These are phyloP conservation scores for Cataglyphis cursor DNA, from an alignment of 2,888 invertebrate genomes.

Conservation along the genomic window DNA sequence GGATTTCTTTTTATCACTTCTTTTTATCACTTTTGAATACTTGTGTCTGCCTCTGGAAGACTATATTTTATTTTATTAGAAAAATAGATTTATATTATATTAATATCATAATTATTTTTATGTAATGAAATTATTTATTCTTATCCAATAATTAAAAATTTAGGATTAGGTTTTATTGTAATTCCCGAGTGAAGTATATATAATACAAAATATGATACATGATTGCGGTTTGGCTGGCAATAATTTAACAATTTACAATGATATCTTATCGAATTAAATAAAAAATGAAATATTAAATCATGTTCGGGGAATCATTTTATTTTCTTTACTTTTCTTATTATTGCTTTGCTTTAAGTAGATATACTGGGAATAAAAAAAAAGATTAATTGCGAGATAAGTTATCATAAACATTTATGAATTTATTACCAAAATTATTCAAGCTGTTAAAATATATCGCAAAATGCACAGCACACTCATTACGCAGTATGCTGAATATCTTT, in stretches of 20 bases:
- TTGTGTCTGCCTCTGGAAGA: background rate
- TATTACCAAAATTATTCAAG: too few species aligned
- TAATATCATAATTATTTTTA: background rate
- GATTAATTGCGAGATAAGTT: too few species aligned
- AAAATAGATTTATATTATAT: background rate
- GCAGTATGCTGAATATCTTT: too few species aligned
- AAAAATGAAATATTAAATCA: background rate
- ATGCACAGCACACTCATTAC: too few species aligned
- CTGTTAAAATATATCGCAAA: too few species aligned
- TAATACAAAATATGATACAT: background rate
- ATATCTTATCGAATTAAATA: background rate
- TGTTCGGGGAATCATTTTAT: background rate
- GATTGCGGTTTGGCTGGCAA: background rate
- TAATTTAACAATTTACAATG: background rate
- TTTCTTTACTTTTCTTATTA: too few species aligned
- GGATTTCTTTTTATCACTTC: background rate
- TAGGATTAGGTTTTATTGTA: background rate
- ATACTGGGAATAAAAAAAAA: too few species aligned
- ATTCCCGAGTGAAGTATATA: background rate
- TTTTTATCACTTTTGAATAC: too few species aligned
- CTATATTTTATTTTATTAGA: background rate
- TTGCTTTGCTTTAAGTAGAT: too few species aligned
- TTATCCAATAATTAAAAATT: background rate
- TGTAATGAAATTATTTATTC: background rate
- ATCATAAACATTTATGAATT: too few species aligned